Evolutionary conservation across 1,140 invertebrate species (phyloP), one percentile per base, ranked within the genome.

Genomic region (Schmidtea mediterranea): DNA sequence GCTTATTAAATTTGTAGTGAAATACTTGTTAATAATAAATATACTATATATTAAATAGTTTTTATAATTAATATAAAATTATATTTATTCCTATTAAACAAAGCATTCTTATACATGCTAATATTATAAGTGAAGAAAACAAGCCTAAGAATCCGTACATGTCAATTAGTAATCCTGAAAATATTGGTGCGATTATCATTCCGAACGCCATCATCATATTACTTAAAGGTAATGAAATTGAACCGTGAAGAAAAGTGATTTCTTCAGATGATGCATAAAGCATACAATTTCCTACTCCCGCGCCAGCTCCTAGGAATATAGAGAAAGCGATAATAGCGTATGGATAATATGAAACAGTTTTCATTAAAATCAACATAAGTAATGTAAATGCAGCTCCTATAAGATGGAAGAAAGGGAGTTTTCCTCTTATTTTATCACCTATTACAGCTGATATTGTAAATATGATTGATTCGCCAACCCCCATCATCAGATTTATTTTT

Each of bases 141-240:
- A 48, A 32, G 5, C 46, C 46, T 37, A 18, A 8, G 15, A 32
- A 48, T 18, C 23, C 15, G 13, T 19, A 40, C 18, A 12, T 6
- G 36, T 48, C 46, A n/a, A 48, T 48, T 18, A 48, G 9, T 40
- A 24, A 18, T 43, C 46, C 46, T 5, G 46, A 48, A 15, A 48
- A n/a, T 32, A 48, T 13, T 18, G 46, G 46, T 22, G 46, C 46
- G 5, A 40, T 6, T 15, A 48, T 37, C 46, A 48, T 48, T 15
- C 46, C 46, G 12, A 48, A 24, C 5, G 15, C 46, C 12, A 23
- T 23, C 12, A 37, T 22, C 46, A 48, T 38, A 13, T 40, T 37
- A 13, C 16, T 48, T 23, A 48, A 22, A 12, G 46, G 46, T 12
- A 48, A 48, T 2, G 46, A 18, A 18, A 48, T 23, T 37, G 46